These are phyloP conservation scores for Eulemur rufifrons DNA, from an alignment of 2,113 vertebrate species.

Conservation along the genomic window DNA sequence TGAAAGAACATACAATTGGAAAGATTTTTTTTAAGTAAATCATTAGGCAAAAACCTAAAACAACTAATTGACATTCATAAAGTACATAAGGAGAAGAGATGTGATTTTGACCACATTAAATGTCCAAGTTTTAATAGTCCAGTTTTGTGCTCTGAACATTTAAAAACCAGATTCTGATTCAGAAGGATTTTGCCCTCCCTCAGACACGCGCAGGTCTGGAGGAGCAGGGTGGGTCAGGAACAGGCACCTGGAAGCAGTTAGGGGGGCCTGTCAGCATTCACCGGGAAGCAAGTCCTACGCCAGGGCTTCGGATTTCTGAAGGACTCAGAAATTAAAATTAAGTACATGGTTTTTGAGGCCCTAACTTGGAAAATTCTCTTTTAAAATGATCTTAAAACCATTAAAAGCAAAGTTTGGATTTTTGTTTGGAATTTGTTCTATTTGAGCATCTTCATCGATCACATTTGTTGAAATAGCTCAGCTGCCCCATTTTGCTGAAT, in stretches of 20 bases:
- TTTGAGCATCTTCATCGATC: not conserved
- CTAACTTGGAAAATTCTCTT: not conserved
- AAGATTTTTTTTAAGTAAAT: constrained; percentile 59
- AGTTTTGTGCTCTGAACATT: not conserved
- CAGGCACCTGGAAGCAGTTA: constrained; percentile 60
- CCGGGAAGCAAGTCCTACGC: not conserved
- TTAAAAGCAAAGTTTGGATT: not conserved
- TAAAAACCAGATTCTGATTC: constrained; percentile 21
- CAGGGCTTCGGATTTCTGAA: constrained; percentile 21
- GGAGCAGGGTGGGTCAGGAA: not conserved
- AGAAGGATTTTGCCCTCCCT: not conserved
- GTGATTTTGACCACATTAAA: constrained; percentile 56
- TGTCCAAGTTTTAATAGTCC: not conserved
- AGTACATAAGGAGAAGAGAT: constrained; percentile 36
- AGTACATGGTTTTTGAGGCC: not conserved
- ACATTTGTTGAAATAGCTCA: not conserved
- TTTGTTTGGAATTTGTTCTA: not conserved
- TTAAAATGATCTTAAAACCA: not conserved
- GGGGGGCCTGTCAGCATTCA: not conserved
- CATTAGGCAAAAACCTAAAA: constrained; percentile 62
- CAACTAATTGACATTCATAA: constrained; percentile 56
- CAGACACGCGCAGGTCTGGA: not conserved
- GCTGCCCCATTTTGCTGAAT: not conserved
- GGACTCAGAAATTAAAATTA: not conserved
- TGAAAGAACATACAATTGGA: constrained; percentile 43